Evolutionary conservation across 2,797 vertebrate genomes (phyloP), one percentile per base, ranked within the genome.

Genomic region (Phalloptychus januarius): DNA sequence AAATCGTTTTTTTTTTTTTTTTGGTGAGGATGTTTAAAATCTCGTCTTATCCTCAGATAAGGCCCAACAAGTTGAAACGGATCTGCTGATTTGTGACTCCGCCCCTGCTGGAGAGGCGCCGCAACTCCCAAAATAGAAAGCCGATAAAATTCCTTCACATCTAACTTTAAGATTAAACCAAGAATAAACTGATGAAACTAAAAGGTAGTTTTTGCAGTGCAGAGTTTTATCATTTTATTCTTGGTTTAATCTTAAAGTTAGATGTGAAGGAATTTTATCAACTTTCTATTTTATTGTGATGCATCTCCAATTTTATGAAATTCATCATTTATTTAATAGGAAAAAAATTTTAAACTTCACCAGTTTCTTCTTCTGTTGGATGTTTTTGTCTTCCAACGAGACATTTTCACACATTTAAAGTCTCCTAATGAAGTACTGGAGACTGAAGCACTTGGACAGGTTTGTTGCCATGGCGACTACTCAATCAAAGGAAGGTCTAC

Each of bases 401-500:
- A 56, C 54, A 58, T 16, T 36, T 63, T 20, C 15, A 16, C 8
- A 65, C 36, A 42, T 40, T 25, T 69, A n/a, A n/a, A 69, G 23
- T 40, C 33, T 65, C 33, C 20, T 36, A 38, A 38, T 1, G 1
- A 65, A 38, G 33, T 38, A 36, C 33, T 65, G 8, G 61, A 65
- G 36, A 13, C 18, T 38, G 10, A 65, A 12, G 20, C 36, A 23
- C 33, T 65, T 33, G 15, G 83, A 44, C 69, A 81, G 42, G n/a
- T 72, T 76, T 15, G 72, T 87, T 81, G 78, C 76, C 81, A 90
- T 86, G 82, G 87, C 2, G 31, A 45, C 40, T 33, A 20, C 63
- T 79, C 48, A 78, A 84, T 79, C 44, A 76, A 42, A 76, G 72
- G 76, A 85, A 85, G 48, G 78, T 45, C 72, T 76, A 74, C 78